Base-by-base conservation (phyloP, 2,888 invertebrate species). In the Ariolimax columbianus region DNA sequence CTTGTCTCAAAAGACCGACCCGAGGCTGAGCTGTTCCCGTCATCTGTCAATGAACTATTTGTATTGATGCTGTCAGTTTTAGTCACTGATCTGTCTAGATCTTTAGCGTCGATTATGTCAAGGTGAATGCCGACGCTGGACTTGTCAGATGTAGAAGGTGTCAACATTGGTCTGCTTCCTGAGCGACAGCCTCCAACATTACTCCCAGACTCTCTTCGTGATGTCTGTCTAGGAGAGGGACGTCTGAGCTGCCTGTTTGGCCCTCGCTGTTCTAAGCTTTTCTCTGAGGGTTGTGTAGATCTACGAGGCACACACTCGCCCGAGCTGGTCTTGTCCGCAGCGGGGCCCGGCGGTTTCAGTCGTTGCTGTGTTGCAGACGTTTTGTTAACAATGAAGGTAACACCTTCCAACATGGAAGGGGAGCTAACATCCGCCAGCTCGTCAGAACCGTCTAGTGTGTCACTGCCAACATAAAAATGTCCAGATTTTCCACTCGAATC, bases 391-490 rank as follows among this genome's bases (percentile, higher is more conserved):
- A 43, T 79, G 33, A 19, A 43, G 4, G 68, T 0, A 19, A 23
- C 68, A 9, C 43, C 33, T 1, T 30, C n/a, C 9, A 30, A 23
- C 9, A 33, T 17, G 36, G 6, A 23, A 38, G 40, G 72, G 43
- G n/a, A 26, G 11, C 30, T 30, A 30, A 1, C 11, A 3, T 11
- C 9, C 4, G n/a, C 33, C n/a, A 33, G 17, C 33, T 75, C 75
- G 19, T 75, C 75, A 51, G 75, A 55, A 19, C 19, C 75, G 0
- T 75, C 51, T 3, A 33, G 30, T 1, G 75, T 43, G 36, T 51
- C 75, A n/a, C 51, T 75, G 3, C 75, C 75, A 33, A 75, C 4
- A 36, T 51, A 75, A 17, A 75, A 75, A 30, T 47, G 73, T 7
- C 47, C 17, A 23, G 51, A 51, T 51, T 51, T 47, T n/a, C 17